Percentiles rank a stretch among this genome's conserved stretches.
phyloP scores from a whole-genome alignment of 2,888 invertebrate species.

The Heliothis peltigera region DNA sequence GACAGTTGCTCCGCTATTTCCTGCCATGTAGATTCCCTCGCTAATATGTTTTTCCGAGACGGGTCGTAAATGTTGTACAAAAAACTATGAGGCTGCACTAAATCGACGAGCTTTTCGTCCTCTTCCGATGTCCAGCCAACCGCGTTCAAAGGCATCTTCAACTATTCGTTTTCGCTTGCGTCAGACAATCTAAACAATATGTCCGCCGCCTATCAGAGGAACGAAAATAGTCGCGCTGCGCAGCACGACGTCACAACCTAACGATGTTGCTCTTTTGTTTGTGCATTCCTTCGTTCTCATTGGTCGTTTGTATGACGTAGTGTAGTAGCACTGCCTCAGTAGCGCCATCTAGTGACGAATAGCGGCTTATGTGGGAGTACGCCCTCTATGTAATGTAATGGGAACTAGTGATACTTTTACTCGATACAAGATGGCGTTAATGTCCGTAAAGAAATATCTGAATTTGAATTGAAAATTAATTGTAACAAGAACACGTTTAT shows the following conservation, averaged over 20 bases:
- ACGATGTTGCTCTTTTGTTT: slow-evolving; percentile 64
- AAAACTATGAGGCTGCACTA: slow-evolving; percentile 82
- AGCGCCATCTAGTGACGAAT: slow-evolving; percentile 60
- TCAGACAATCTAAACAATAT: slow-evolving; percentile 81
- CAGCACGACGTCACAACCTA: slow-evolving; percentile 81
- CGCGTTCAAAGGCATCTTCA: slow-evolving; percentile 84
- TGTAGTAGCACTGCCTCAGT: neutral
- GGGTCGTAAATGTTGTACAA: slow-evolving; percentile 82
- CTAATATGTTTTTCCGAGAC: slow-evolving; percentile 83
- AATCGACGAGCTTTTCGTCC: slow-evolving; percentile 80
- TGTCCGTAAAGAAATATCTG: too few relatives aligned
- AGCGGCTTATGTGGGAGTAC: neutral
- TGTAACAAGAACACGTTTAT: too few relatives aligned
- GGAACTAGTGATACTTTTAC: slow-evolving; percentile 8
- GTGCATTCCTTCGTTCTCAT: slow-evolving; percentile 65
- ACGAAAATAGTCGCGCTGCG: slow-evolving; percentile 84
- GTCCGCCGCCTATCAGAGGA: slow-evolving; percentile 84
- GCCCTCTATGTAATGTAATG: slow-evolving; percentile 6
- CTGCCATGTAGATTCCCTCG: slow-evolving; percentile 83
- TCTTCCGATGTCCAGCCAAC: slow-evolving; percentile 83
- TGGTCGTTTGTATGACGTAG: slow-evolving; percentile 65
- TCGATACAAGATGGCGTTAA: slow-evolving; percentile 57
- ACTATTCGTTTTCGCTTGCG: slow-evolving; percentile 64
- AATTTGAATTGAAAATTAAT: too few relatives aligned
- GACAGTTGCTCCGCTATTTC: slow-evolving; percentile 80